Evolutionary conservation across 2,888 invertebrate species (phyloP).

Genomic region (Dasypolia templi): DNA sequence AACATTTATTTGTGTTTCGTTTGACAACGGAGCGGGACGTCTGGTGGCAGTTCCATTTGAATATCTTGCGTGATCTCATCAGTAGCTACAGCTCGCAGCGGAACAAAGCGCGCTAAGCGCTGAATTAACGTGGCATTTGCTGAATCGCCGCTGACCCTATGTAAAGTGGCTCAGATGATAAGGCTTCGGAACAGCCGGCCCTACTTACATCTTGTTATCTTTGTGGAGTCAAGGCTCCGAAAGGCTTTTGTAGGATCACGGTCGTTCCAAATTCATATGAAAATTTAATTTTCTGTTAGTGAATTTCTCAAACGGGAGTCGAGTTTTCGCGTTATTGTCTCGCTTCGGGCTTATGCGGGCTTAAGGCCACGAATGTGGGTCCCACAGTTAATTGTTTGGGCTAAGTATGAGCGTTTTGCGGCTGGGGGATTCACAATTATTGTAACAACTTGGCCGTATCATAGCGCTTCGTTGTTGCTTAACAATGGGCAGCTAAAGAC

Average conservation of each 20-base stretch:
- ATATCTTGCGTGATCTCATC: conserved; percentile 85
- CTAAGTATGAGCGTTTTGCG: conserved; percentile 85
- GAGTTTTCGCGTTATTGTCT: conserved; percentile 87
- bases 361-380: conserved; percentile 82
- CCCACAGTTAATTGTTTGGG: conserved; percentile 88
- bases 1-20: conserved; percentile 77
- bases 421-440: conserved; percentile 84
- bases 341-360: conserved; percentile 85
- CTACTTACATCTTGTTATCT: conserved; percentile 87
- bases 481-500: conserved; percentile 77
- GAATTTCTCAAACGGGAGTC: conserved; percentile 84
- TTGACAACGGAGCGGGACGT: conserved; percentile 78
- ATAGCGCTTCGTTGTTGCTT: conserved; percentile 80
- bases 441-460: conserved; percentile 84
- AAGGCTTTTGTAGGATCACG: conserved; percentile 86
- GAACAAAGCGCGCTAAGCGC: conserved; percentile 84
- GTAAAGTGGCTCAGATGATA: conserved; percentile 83
- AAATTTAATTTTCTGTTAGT: conserved; percentile 89
- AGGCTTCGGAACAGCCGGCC: conserved; percentile 80
- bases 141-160: conserved; percentile 84
- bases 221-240: conserved; percentile 79
- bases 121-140: conserved; percentile 84
- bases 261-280: conserved; percentile 86
- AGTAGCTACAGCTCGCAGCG: conserved; percentile 65
- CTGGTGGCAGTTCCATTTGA: conserved; percentile 81